Base-by-base conservation (phyloP, 2,888 invertebrate species). In the Vannuccia rotundouncinata region DNA sequence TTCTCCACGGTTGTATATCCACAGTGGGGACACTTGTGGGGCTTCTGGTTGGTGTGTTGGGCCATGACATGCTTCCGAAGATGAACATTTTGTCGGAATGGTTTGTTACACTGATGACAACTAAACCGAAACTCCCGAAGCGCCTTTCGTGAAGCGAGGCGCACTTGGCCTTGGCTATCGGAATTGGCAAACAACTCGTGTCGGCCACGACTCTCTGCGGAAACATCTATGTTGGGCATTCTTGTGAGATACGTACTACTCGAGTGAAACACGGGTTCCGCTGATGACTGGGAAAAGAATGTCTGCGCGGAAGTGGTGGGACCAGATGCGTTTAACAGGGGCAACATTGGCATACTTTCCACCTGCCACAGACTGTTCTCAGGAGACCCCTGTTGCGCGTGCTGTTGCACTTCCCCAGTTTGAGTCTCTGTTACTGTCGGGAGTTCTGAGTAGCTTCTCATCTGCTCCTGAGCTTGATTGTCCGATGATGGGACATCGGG, bases 71-170 rank as follows among this genome's bases (percentile, higher is more conserved):
- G 88, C 82, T 88, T 88, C 82, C 86, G 86, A 66, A 88, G 84
- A 82, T 88, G 88, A 31, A 88, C 87, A 66, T 87, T 83, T 83
- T 88, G 88, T 79, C 87, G 87, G 82, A 88, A 88, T 0, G 86
- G 84, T 74, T 86, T 83, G 28, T 84, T 83, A 84, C 88, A 88
- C 45, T 84, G 82, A 25, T 84, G 84, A 84, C 88, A 88, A 78
- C 86, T 86, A 82, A 86, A 88, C 27, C 80, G 80, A 59, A 28
- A 79, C 25, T 66, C 66, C 13, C 66, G 66, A 5, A 66, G 5
- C 66, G 22, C 2, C 22, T 66, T 66, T 2, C 66, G 66, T 2
- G 5, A 22, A 5, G 66, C 22, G 2, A 2, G 25, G 25, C 10
- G 22, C 5, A 66, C 2, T 27, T 66, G 66, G 66, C 66, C 25